Base-by-base conservation (phyloP, 2,888 invertebrate species). In the Pyrochroa serraticornis region DNA sequence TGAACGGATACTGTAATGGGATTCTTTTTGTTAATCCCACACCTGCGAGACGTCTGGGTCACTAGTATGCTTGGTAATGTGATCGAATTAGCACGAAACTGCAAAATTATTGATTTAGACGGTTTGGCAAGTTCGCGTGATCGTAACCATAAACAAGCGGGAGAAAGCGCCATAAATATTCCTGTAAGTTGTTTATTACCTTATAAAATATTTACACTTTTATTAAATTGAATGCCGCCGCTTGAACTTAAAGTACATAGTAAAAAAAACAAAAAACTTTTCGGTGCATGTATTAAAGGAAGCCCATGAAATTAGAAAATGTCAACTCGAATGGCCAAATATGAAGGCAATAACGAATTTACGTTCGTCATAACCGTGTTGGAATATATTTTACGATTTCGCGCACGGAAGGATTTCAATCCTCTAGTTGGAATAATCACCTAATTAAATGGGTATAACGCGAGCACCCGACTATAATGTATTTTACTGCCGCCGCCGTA, bases 401-500 rank as follows among this genome's bases (percentile, higher is more conserved):
- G 46, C 47, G 54, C 59, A 48, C 44, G 59, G 59, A 63, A 60
- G 61, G 62, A 63, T 64, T 64, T 60, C 62, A 61, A 58, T 61
- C 58, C 64, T 49, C 49, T 45, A 55, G 47, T 58, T 44, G 62
- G 60, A 64, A 64, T 64, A 66, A 64, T 66, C 63, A 63, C 61
- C 51, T 61, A 62, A 64, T 66, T 66, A 66, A 66, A 64, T 59
- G 52, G 52, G 46, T 46, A 58, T 58, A 52, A 58, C 58, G 52
- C 53, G 52, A 39, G 42, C 58, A 52, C 42, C 48, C 48, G 48
- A 58, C 53, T 48, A 49, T 58, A 42, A 47, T 58, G 52, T 46
- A 58, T 58, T 51, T 51, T 58, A 58, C 58, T 45, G 38, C 58
- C 34, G 46, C 37, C 41, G 42, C 39, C 41, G 47, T 46, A 58